Percentiles rank a stretch among this genome's conserved stretches.
Conservation (phyloP, 2,888 invertebrate genomes). For the Limenitis camilla region DNA sequence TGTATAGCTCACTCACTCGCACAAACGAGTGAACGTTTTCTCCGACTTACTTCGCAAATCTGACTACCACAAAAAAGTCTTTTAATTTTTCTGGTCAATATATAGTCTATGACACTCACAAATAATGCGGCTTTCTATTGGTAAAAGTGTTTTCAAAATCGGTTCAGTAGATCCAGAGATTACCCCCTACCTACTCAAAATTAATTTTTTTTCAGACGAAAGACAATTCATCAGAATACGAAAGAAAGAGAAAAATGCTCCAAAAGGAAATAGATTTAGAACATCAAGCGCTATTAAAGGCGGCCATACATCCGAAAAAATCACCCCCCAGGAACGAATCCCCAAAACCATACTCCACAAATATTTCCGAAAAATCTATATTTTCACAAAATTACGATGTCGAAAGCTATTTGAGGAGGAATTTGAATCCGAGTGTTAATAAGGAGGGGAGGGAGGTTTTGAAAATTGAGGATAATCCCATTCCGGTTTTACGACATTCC, state of each 20-base stretch:
- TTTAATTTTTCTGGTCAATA: too few species aligned
- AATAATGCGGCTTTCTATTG: too few species aligned
- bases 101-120: too few species aligned
- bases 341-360: slow-evolving; percentile 53
- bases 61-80: too few species aligned
- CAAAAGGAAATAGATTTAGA: slow-evolving; percentile 65
- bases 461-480: slow-evolving; percentile 55
- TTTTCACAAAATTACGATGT: slow-evolving; percentile 61
- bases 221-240: slow-evolving; percentile 63
- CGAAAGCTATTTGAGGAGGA: slow-evolving; percentile 54
- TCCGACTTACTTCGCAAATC: too few species aligned
- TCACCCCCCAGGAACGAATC: slow-evolving; percentile 38
- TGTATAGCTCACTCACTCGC: too few species aligned
- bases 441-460: slow-evolving; percentile 7
- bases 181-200: too few species aligned
- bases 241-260: slow-evolving; percentile 59
- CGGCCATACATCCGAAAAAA: slow-evolving; percentile 21
- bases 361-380: slow-evolving; percentile 61
- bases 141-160: too few species aligned
- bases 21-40: too few species aligned
- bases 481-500: slow-evolving; percentile 77
- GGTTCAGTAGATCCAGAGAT: too few species aligned
- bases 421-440: slow-evolving; percentile 49
- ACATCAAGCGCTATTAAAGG: slow-evolving; percentile 37
- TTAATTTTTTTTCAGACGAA: slow-evolving; percentile 60